Evolutionary conservation across 53 echinoderm and acorn worm species (phyloP).

Genomic region (Apostichopus leukothele): DNA sequence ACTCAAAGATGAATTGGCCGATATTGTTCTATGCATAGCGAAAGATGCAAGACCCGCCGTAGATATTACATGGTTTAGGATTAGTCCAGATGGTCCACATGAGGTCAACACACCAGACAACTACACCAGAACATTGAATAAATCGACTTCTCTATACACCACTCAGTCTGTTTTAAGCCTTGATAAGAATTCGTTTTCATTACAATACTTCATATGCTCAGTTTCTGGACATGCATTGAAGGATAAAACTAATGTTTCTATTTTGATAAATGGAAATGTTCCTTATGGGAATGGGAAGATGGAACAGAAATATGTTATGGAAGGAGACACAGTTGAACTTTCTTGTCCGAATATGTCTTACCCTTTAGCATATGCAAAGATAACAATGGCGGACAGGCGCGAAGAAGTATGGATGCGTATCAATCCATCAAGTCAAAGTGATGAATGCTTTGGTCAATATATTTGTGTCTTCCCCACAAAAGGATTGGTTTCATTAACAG

Average conservation of each 20-base stretch:
- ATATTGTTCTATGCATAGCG: constrained; percentile 2
- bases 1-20: background rate
- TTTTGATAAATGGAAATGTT: background rate
- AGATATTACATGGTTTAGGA: background rate
- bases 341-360: background rate
- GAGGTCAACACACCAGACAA: background rate
- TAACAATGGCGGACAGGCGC: background rate
- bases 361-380: background rate
- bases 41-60: constrained; percentile 4
- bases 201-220: constrained; percentile 4
- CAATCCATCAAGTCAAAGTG: background rate
- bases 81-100: background rate
- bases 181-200: background rate
- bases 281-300: background rate
- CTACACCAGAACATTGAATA: background rate
- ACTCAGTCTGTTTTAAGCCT: background rate
- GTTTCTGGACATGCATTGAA: constrained; percentile 3
- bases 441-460: background rate
- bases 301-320: background rate
- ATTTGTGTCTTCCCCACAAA: background rate
- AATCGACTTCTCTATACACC: background rate
- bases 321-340: constrained; percentile 12
- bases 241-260: background rate
- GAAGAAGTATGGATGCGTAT: background rate
- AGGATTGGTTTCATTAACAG: background rate